These are phyloP conservation scores for Drosophila sproati DNA, from an alignment of 1,140 invertebrate genomes.

Conservation along the genomic window DNA sequence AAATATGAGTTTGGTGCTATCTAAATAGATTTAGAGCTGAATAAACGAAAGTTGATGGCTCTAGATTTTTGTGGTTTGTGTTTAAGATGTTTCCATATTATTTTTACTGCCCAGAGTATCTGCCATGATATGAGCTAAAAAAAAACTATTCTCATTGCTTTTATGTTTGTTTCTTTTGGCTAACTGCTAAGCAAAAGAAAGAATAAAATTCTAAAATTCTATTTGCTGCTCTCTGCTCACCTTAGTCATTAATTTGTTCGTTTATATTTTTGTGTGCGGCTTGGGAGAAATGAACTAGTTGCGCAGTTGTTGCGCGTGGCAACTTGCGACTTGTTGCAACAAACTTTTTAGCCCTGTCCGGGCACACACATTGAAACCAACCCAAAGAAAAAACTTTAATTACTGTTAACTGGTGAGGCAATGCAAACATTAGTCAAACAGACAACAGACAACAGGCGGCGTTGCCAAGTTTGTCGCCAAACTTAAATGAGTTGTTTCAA, in stretches of 20 bases:
- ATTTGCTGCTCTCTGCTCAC: background rate
- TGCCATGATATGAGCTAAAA: no score
- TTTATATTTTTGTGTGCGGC: background rate
- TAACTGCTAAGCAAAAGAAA: no score
- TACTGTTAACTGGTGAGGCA: constrained; percentile 64
- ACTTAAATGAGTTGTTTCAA: constrained; percentile 71
- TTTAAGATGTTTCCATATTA: no score
- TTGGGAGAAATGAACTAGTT: constrained; percentile 30
- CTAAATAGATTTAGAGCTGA: no score
- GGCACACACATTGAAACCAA: constrained; percentile 70
- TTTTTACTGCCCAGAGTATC: no score
- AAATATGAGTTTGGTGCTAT: no score
- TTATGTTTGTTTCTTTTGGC: no score
- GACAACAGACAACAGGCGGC: constrained; percentile 24
- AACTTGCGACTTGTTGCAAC: constrained; percentile 65
- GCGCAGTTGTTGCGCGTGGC: constrained; percentile 11
- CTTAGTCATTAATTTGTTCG: background rate
- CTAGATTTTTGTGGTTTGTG: no score
- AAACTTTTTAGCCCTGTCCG: constrained; percentile 32
- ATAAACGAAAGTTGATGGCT: no score
- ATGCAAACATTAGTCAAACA: constrained; percentile 53
- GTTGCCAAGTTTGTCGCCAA: constrained; percentile 51
- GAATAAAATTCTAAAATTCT: background rate
- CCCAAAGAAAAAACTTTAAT: constrained; percentile 64
- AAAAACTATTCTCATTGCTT: no score